Evolutionary conservation across 2,797 vertebrate genomes (phyloP), one percentile per base, ranked within the genome.

Genomic region (Amniataba percoides): DNA sequence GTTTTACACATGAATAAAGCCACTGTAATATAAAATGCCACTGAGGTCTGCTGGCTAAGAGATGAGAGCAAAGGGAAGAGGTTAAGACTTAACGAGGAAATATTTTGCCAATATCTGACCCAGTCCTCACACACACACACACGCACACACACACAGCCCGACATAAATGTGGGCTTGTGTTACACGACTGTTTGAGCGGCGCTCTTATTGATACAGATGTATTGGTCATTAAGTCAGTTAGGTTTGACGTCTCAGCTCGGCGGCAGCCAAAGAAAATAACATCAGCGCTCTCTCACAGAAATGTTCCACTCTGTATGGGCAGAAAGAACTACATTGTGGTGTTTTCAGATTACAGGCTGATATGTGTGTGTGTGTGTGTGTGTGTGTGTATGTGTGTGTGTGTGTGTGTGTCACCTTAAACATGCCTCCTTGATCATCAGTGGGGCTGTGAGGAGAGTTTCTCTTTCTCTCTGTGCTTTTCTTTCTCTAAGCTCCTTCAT

Each of bases 211-310:
- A 93, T 93, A 92, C 92, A 92, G 93, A 92, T 93, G 93, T 90
- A 91, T 93, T 91, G 90, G 89, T 89, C 94, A 93, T 95, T 95
- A 95, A 91, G 91, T 88, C 93, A 83, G 93, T 94, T 92, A 78
- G 90, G 82, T 93, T 89, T 91, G 92, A 92, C 90, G 85, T 91
- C 91, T 93, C 87, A 84, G 90, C 78, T 78, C 59, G 21, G 42
- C 76, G 0, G 85, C 77, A 71, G 94, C 94, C 95, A 95, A 95
- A 92, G 90, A 94, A 94, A 95, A 95, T 80, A 93, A 86, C 84
- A 92, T 85, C 82, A 77, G 80, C 53, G 48, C 90, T 89, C 77
- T 71, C 74, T 71, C 83, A 43, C 67, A 82, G 87, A 95, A 95
- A 93, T 74, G 89, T 92, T 93, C 89, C 88, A 78, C 89, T 94